These are phyloP conservation scores for Digitonthophagus gazella DNA, from an alignment of 2,888 invertebrate species.

Conservation along the genomic window DNA sequence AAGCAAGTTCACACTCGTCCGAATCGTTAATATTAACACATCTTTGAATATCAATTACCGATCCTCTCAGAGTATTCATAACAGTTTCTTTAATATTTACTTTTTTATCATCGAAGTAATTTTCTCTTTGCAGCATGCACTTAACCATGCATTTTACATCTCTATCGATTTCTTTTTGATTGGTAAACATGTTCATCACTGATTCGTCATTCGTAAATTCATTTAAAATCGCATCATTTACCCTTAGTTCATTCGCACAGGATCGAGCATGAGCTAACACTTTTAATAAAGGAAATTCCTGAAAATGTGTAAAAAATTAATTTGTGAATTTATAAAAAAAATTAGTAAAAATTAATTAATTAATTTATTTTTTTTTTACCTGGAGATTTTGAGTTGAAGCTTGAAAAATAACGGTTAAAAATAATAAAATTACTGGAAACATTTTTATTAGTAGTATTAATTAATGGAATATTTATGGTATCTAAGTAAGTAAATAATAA, in stretches of 20 bases:
- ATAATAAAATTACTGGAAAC: no score
- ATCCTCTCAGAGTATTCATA: not conserved
- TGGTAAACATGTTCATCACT: not conserved
- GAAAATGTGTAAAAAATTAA: no score
- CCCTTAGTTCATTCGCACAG: not conserved
- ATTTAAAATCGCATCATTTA: not conserved
- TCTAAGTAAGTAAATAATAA: no score
- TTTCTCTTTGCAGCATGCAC: not conserved
- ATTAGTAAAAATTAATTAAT: no score
- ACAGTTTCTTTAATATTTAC: not conserved
- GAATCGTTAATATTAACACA: not conserved
- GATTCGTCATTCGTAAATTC: not conserved
- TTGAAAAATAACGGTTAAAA: no score
- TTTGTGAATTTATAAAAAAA: no score
- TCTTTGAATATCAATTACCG: not conserved
- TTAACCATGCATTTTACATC: not conserved
- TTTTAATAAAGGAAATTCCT: no score
- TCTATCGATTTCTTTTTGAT: not conserved
- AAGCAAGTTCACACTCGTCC: not conserved
- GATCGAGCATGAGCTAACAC: no score
- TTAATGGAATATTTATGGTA: no score
- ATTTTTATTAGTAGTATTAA: no score
- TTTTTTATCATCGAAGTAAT: not conserved
- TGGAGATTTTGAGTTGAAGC: no score
- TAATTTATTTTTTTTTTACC: no score